Conservation (phyloP, 2,113 vertebrate species). For the Nyctereutes procyonoides region DNA sequence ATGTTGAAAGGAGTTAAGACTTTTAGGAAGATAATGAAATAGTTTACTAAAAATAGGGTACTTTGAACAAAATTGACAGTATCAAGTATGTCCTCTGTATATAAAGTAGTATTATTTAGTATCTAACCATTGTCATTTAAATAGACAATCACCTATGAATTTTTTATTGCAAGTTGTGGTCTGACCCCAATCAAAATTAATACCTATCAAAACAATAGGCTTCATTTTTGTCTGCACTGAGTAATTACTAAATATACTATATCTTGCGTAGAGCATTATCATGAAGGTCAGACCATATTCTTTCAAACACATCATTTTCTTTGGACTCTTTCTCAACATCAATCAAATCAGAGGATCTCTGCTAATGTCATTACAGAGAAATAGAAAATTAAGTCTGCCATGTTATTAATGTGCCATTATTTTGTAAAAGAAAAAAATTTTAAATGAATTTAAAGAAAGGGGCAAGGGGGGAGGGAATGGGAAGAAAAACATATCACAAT, state of each 20-base stretch:
- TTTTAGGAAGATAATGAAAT: conserved; percentile 31
- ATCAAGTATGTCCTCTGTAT: background rate
- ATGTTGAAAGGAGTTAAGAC: conserved; percentile 17
- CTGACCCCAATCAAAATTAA: conserved; percentile 45
- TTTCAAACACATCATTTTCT: conserved; percentile 27
- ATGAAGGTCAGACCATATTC: background rate
- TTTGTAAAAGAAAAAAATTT: conserved; percentile 42
- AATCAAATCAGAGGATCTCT: background rate
- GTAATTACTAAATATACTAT: background rate
- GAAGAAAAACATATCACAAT: conserved; percentile 65
- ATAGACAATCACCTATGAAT: background rate
- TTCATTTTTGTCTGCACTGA: background rate
- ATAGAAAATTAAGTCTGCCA: conserved; percentile 3
- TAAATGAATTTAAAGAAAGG: conserved; percentile 45
- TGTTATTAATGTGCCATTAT: background rate
- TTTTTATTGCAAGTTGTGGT: conserved; percentile 16
- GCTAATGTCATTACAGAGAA: conserved; percentile 48
- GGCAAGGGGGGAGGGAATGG: background rate
- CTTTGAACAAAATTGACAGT: conserved; percentile 29
- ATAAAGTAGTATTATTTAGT: background rate
- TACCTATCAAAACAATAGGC: background rate
- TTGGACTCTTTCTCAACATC: background rate
- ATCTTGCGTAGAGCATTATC: background rate
- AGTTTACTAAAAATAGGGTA: conserved; percentile 33
- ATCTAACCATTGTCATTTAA: conserved; percentile 18